phyloP scores from a whole-genome alignment of 2,113 vertebrate species.

The Zosterops hypoxanthus region DNA sequence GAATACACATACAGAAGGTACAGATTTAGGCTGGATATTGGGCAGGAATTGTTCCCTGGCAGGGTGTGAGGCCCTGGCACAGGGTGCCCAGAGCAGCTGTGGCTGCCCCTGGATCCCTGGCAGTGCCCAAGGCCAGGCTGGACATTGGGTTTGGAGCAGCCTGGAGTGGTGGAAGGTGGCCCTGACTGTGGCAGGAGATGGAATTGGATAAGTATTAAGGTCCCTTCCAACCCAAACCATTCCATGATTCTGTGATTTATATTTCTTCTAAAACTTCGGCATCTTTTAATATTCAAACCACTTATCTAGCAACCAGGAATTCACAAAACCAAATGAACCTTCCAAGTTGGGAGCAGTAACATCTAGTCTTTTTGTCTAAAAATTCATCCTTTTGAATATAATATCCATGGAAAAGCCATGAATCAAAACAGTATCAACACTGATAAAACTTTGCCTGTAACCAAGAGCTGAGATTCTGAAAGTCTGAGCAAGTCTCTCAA shows the following conservation, averaged over 20 bases:
- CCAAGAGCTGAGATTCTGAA: neutral
- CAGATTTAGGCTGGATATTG: neutral
- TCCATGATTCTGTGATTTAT: neutral
- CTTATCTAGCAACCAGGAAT: neutral
- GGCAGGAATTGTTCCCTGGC: neutral
- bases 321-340: neutral
- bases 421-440: neutral
- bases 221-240: neutral
- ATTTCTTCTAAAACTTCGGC: neutral
- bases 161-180: neutral
- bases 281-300: neutral
- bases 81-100: neutral
- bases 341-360: neutral
- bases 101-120: neutral
- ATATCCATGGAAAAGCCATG: neutral
- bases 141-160: fast-evolving
- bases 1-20: neutral
- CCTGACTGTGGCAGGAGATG: neutral
- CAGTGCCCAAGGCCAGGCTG: fast-evolving
- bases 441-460: neutral
- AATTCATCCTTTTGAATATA: neutral
- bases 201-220: neutral
- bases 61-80: neutral
- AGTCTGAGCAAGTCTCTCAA: neutral
- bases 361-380: neutral